Evolutionary conservation across 1,140 invertebrate species (phyloP), one percentile per base, ranked within the genome.

Genomic region (Lasaia peninsularis): DNA sequence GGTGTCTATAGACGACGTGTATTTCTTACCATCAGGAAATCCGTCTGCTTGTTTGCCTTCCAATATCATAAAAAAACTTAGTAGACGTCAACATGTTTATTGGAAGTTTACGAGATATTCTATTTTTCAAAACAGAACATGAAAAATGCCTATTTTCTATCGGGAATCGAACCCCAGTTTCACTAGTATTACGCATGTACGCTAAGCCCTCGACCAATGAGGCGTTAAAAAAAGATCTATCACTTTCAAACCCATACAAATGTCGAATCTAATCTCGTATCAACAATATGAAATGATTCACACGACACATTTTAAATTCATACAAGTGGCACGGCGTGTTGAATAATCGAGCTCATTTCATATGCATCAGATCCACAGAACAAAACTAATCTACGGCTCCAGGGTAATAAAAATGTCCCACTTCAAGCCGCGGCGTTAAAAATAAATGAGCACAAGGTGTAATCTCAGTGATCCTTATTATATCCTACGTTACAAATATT

Each of bases 281-380:
- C 14, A 21, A 37, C 34, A 56, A 20, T 44, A 28, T 59, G 33
- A 54, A 49, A 14, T 33, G 51, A 52, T 54, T 60, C 44, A 60
- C 35, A 50, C 50, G 44, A 33, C 65, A 33, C 65, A 85, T 80
- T 78, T 78, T 59, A 73, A 75, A 88, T 86, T 84, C 74, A 86
- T 80, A 77, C 76, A 75, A 76, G 72, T 73, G 68, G 62, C 63
- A 60, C 69, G 67, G 79, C 72, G 78, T 62, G 79, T 70, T 83
- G 83, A 82, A 80, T 82, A 86, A 86, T 85, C 80, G 80, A 79
- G 78, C 78, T 88, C 81, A 88, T 88, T 88, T 66, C 78, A 80
- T 82, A 88, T 88, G 85, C 85, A 86, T 86, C 85, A 88, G 86
- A 86, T 84, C 83, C 78, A 73, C 78, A 82, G 80, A 88, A 88